Evolutionary conservation across 2,113 vertebrate species (phyloP).

Genomic region (Gambusia holbrooki): DNA sequence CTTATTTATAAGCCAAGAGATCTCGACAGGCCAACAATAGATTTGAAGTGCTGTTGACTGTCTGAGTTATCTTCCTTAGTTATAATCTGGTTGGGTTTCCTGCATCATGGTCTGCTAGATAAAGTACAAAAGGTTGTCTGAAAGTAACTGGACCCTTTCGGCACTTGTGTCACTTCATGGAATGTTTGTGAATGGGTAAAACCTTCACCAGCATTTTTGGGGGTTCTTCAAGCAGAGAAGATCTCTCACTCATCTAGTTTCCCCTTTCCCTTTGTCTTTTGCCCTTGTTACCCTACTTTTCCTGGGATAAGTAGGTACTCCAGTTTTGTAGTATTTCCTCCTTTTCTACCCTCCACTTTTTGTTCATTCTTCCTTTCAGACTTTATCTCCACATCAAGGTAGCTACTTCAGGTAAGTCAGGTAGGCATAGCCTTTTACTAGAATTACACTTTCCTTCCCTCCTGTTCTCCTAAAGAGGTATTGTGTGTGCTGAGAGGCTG

Average conservation of each 20-base stretch:
- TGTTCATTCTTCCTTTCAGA: conserved; percentile 45
- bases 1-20: too few species aligned
- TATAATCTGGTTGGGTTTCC: conserved; percentile 8
- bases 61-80: not conserved
- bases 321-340: conserved; percentile 58
- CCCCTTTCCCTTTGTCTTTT: conserved; percentile 7
- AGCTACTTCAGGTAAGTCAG: conserved; percentile 61
- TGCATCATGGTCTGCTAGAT: conserved; percentile 1
- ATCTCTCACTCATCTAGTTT: conserved; percentile 14
- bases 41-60: not conserved
- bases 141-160: not conserved
- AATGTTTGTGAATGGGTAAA: not conserved
- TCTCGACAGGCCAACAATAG: not conserved
- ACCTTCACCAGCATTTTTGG: conserved; percentile 8
- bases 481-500: conserved; percentile 70
- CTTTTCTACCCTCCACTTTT: conserved; percentile 46
- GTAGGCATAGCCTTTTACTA: conserved; percentile 54
- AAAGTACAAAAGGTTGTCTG: not conserved
- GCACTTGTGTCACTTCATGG: not conserved
- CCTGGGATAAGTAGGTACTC: conserved; percentile 59
- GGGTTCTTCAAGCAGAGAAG: conserved; percentile 15
- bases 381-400: conserved; percentile 61
- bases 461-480: conserved; percentile 56
- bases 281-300: conserved; percentile 23
- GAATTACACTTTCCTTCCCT: conserved; percentile 60